These are phyloP conservation scores for Cecidostiba fungosa DNA, from an alignment of 2,888 invertebrate genomes.

Conservation along the genomic window DNA sequence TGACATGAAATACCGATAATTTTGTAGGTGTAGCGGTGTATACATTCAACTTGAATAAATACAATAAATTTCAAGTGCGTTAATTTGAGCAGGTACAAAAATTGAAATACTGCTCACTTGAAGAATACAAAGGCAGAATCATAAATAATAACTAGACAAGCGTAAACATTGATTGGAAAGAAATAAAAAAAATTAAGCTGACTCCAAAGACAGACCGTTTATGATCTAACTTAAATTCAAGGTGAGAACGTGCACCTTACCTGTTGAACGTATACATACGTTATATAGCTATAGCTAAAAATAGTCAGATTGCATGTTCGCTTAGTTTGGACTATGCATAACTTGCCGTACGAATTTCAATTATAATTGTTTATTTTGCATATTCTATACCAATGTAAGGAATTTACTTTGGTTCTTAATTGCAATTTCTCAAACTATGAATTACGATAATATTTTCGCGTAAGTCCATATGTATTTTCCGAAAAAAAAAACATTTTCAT, in stretches of 20 bases:
- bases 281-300: conserved; percentile 8
- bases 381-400: too few relatives aligned
- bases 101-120: neutral
- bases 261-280: neutral
- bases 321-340: neutral
- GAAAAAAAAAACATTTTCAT: neutral
- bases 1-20: neutral
- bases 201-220: conserved; percentile 20
- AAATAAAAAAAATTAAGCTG: conserved; percentile 20
- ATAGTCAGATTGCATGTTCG: neutral
- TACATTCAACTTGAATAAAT: neutral
- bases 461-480: too few relatives aligned
- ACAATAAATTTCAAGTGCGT: neutral
- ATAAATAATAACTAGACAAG: conserved; percentile 5
- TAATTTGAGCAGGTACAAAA: neutral
- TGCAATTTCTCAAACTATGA: too few relatives aligned
- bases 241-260: conserved; percentile 36
- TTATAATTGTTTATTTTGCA: neutral
- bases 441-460: too few relatives aligned
- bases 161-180: neutral
- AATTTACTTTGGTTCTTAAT: too few relatives aligned
- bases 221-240: conserved; percentile 53
- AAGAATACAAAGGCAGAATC: neutral
- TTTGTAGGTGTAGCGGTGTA: neutral
- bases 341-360: neutral